Evolutionary conservation across 1,140 invertebrate species (phyloP), one percentile per base, ranked within the genome.

Genomic region (Venturia canescens): DNA sequence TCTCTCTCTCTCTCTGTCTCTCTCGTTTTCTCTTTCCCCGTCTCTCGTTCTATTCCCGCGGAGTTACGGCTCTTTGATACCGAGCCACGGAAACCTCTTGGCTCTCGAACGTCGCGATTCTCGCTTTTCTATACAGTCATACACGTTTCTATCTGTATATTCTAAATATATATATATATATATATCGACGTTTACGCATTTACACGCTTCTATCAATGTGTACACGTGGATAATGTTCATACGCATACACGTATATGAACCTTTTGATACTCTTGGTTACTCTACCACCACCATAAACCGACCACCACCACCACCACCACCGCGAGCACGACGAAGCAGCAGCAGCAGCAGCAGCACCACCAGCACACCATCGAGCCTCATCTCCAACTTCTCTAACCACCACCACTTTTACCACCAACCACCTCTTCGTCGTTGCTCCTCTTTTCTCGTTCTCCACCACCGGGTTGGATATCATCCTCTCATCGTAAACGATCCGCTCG

Each of bases 181-280:
- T 29, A 38, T 31, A 38, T 44, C 15, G 44, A 70, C 78, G 26
- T 44, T 66, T 60, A 44, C 34, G 34, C 71, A 18, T 18, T 18
- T n/a, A 50, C n/a, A 23, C 3, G 15, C 50, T 1, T 74, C 0
- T 74, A 44, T 44, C 11, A 44, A 18, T 63, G 48, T 38, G 23
- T 74, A 50, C 53, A 74, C 26, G 26, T 29, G 13, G 21, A 27
- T 5, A 27, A 15, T 29, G 13, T 7, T 2, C 26, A 29, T 53
- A 50, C n/a, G n/a, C 26, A 50, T 74, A 23, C 53, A 50, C 53
- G 27, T 74, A 29, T 53, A 74, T 34, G 60, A 26, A 29, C 57
- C 31, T 83, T 83, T 72, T 80, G 79, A 78, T 83, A 81, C 27
- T 69, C 29, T 69, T 69, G 66, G 66, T 31, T 69, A 16, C 66